Evolutionary conservation across 23 tunicate species (phyloP).

Genomic region (Halocynthia aurantium): DNA sequence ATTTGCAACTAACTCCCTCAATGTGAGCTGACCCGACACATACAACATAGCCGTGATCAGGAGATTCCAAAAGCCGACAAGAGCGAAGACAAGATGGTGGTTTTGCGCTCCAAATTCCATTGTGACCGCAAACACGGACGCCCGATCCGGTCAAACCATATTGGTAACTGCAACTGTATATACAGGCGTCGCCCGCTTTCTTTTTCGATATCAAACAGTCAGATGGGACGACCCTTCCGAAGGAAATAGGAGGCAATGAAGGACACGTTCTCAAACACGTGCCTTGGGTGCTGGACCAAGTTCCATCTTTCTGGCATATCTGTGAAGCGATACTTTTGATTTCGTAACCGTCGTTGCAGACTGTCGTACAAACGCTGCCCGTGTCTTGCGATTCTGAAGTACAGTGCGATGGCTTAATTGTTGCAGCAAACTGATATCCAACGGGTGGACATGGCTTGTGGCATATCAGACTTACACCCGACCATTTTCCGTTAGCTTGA

Average conservation of each 20-base stretch:
- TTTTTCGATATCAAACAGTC: conserved; percentile 28
- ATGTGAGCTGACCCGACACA: not conserved
- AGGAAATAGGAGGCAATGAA: not conserved
- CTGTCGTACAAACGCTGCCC: conserved; percentile 26
- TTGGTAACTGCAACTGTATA: conserved; percentile 7
- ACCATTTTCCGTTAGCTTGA: conserved; percentile 22
- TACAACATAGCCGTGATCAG: conserved; percentile 25
- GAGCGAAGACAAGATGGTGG: conserved; percentile 23
- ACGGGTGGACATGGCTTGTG: conserved; percentile 22
- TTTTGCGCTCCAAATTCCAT: conserved; percentile 29
- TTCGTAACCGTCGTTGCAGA: conserved; percentile 32
- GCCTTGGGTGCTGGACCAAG: conserved; percentile 10
- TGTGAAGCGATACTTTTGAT: not conserved
- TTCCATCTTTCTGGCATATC: conserved; percentile 25
- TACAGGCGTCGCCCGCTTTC: conserved; percentile 15
- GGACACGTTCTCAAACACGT: conserved; percentile 29
- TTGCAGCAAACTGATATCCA: not conserved
- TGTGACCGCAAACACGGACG: not conserved
- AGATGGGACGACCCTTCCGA: conserved; percentile 24
- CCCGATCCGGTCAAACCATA: conserved; percentile 6
- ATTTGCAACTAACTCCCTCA: conserved; percentile 26
- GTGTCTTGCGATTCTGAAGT: not conserved
- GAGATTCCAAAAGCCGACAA: conserved; percentile 32
- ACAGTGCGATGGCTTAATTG: conserved; percentile 16
- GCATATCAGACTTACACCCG: conserved; percentile 13